These are phyloP conservation scores for Sogatella furcifera DNA, from an alignment of 1,140 invertebrate genomes.

Conservation along the genomic window DNA sequence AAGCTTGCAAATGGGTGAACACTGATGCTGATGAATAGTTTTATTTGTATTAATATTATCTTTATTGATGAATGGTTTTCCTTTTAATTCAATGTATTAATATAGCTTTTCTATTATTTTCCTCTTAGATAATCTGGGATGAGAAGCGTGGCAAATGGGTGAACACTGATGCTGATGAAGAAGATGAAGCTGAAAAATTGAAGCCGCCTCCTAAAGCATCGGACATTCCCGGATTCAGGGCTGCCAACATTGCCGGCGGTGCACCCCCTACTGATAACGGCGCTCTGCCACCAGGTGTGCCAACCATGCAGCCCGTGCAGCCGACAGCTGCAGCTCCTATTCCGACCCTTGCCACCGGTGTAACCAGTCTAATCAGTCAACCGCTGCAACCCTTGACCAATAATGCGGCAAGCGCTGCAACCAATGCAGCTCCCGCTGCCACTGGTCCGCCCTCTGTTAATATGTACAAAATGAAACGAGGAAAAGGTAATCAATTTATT, in stretches of 20 bases:
- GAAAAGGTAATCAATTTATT: constrained; percentile 50
- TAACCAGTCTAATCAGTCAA: too few relatives aligned
- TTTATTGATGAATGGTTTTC: too few relatives aligned
- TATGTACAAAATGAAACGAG: constrained; percentile 65
- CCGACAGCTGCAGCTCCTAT: neutral
- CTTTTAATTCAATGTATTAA: too few relatives aligned
- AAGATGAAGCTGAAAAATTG: constrained; percentile 41
- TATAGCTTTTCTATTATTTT: neutral
- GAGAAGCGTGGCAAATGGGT: constrained; percentile 69
- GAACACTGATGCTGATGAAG: constrained; percentile 64
- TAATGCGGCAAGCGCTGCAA: constrained; percentile 10
- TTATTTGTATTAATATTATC: too few relatives aligned
- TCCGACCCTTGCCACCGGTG: neutral
- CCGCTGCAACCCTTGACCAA: neutral
- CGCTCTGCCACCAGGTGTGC: too few relatives aligned
- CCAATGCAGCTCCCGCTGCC: constrained; percentile 22
- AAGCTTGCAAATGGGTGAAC: constrained; percentile 74
- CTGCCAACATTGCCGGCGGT: neutral
- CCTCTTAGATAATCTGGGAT: constrained; percentile 80
- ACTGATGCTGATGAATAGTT: constrained; percentile 58
- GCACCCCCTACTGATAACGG: too few relatives aligned
- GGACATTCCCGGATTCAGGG: constrained; percentile 28
- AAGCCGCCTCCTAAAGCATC: constrained; percentile 67
- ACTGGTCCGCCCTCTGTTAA: constrained; percentile 38
- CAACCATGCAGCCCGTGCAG: too few relatives aligned